These are phyloP conservation scores for Leptopilina boulardi DNA, from an alignment of 1,140 invertebrate species.

Conservation along the genomic window DNA sequence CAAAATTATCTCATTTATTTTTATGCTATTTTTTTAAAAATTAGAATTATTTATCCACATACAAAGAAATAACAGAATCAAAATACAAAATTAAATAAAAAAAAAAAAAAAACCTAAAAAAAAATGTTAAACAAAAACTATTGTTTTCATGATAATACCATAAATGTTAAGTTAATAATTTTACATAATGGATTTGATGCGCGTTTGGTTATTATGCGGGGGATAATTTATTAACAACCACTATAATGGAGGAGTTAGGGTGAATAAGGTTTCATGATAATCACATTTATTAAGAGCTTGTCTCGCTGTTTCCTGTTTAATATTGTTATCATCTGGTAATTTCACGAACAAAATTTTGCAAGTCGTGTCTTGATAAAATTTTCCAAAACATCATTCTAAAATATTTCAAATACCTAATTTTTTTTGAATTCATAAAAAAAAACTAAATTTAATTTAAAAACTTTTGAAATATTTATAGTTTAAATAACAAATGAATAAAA, in stretches of 20 bases:
- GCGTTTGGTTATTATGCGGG: neutral
- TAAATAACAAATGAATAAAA: too few relatives aligned
- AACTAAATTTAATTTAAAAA: too few relatives aligned
- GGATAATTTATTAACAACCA: slow-evolving; percentile 1
- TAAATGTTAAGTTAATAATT: neutral
- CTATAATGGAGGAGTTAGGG: slow-evolving; percentile 22
- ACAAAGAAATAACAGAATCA: too few relatives aligned
- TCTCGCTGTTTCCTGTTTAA: slow-evolving; percentile 49
- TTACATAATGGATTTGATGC: neutral
- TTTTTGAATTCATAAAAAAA: too few relatives aligned
- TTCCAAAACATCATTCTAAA: neutral
- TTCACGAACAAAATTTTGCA: neutral
- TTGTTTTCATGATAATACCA: too few relatives aligned
- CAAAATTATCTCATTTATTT: slow-evolving; percentile 26
- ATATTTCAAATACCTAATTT: too few relatives aligned
- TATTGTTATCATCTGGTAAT: slow-evolving; percentile 33
- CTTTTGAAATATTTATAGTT: too few relatives aligned
- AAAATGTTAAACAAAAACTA: too few relatives aligned
- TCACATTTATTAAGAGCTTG: slow-evolving; percentile 55
- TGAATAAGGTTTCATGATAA: slow-evolving; percentile 53
- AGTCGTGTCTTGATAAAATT: neutral
- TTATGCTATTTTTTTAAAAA: neutral
- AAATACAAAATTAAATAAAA: neutral
- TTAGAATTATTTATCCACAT: neutral
- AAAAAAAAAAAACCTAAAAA: too few relatives aligned